Evolutionary conservation across 2,113 vertebrate species (phyloP).

Genomic region (Gnathonemus longibarbis): DNA sequence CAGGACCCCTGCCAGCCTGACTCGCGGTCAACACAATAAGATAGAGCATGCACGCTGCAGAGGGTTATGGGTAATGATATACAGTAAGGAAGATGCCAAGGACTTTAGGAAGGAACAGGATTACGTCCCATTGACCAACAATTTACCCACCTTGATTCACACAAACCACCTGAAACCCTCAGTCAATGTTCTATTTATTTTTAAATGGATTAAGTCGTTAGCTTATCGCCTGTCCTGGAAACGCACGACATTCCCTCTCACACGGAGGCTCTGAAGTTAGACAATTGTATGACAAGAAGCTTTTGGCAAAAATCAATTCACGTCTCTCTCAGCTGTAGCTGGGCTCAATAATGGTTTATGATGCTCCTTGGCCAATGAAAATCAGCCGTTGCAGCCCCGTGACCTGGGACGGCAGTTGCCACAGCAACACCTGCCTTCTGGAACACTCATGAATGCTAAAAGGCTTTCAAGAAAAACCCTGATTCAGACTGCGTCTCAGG

Average conservation of each 20-base stretch:
- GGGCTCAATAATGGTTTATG: background rate
- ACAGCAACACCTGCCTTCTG: constrained; percentile 1
- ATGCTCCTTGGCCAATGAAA: background rate
- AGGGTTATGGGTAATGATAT: background rate
- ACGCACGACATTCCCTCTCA: background rate
- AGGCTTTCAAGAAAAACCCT: background rate
- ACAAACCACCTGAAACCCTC: background rate
- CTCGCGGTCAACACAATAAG: background rate
- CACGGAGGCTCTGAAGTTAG: background rate
- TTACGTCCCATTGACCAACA: background rate
- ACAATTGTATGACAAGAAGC: background rate
- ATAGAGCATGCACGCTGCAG: background rate
- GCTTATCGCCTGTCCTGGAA: background rate
- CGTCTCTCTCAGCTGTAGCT: background rate
- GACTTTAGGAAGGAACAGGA: background rate
- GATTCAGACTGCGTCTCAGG: background rate
- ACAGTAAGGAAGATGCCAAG: background rate
- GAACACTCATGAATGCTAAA: background rate
- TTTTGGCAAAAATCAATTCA: background rate
- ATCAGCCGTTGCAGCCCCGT: background rate
- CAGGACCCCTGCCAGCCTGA: background rate
- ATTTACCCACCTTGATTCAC: background rate
- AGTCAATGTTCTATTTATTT: background rate
- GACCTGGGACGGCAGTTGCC: background rate
- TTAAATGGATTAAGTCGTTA: background rate